A percentile compares a stretch with the other conserved stretches of the same genome.
Evolutionary conservation across 2,888 invertebrate species (phyloP).

Genomic region (Oegoconia quadripuncta): DNA sequence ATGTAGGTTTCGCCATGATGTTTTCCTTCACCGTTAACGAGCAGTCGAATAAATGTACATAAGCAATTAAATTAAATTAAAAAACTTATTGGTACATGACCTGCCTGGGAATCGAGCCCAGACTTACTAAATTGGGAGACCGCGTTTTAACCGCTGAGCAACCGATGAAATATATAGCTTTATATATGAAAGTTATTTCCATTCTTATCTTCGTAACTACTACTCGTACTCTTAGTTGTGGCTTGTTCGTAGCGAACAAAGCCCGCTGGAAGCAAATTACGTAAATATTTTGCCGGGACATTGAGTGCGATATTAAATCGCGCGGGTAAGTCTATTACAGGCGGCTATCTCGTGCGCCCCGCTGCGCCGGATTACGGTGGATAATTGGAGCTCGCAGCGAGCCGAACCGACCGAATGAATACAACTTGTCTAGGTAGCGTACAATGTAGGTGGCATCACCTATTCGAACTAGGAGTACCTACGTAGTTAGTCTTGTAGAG

Average conservation of each 20-base stretch:
- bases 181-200: too few relatives aligned
- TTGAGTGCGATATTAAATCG: slow-evolving; percentile 61
- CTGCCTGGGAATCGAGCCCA: too few relatives aligned
- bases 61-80: too few relatives aligned
- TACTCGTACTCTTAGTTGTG: neutral
- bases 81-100: too few relatives aligned
- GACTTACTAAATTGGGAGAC: too few relatives aligned
- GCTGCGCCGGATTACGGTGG: slow-evolving; percentile 49
- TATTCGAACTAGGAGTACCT: slow-evolving; percentile 1
- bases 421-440: slow-evolving; percentile 1
- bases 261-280: slow-evolving; percentile 39
- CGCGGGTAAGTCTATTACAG: slow-evolving; percentile 58
- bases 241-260: slow-evolving; percentile 30
- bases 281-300: slow-evolving; percentile 56
- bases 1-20: neutral
- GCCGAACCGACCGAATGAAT: slow-evolving; percentile 15
- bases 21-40: too few relatives aligned
- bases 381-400: slow-evolving; percentile 48
- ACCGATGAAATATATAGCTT: too few relatives aligned
- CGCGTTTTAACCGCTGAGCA: too few relatives aligned
- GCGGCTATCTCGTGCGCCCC: slow-evolving; percentile 45
- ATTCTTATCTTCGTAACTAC: too few relatives aligned
- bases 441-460: neutral
- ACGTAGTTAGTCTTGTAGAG: slow-evolving; percentile 27
- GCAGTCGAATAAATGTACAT: too few relatives aligned